phyloP scores from a whole-genome alignment of 2,113 vertebrate species.

The Elephas maximus region DNA sequence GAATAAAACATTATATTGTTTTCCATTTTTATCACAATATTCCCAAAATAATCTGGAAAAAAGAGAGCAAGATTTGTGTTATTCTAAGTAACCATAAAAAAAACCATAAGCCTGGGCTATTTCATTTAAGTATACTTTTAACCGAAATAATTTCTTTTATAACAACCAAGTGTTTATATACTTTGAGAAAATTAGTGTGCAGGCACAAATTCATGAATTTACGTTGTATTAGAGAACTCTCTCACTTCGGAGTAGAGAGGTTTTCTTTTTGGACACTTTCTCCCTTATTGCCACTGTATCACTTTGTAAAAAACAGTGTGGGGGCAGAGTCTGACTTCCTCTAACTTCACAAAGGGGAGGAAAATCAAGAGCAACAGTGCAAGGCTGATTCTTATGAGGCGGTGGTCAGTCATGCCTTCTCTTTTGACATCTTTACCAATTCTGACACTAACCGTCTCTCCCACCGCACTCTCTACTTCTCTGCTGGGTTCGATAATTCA shows the following conservation, averaged over 20 bases:
- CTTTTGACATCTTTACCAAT: no score
- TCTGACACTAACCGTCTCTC: no score
- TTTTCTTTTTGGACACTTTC: neutral
- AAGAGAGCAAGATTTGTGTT: conserved; percentile 66
- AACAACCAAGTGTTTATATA: neutral
- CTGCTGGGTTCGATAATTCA: no score
- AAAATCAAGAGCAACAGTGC: no score
- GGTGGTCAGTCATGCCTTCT: no score
- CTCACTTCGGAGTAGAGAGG: neutral
- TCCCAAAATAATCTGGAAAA: conserved; percentile 77
- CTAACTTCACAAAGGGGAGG: no score
- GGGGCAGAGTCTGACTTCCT: no score
- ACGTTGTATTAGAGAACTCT: neutral
- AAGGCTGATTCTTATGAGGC: no score
- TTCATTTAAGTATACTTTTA: conserved; percentile 28
- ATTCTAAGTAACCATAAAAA: conserved; percentile 16
- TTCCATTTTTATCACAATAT: conserved; percentile 79
- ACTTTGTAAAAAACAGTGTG: neutral
- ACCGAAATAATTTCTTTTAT: conserved; percentile 43
- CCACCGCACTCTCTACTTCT: no score
- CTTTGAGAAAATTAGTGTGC: neutral
- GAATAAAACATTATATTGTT: conserved; percentile 79
- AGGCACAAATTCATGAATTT: neutral
- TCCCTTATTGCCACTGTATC: neutral
- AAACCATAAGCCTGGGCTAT: neutral